Evolutionary conservation across 35 echinoderm and acorn worm species (phyloP).

Genomic region (Anneissia japonica): DNA sequence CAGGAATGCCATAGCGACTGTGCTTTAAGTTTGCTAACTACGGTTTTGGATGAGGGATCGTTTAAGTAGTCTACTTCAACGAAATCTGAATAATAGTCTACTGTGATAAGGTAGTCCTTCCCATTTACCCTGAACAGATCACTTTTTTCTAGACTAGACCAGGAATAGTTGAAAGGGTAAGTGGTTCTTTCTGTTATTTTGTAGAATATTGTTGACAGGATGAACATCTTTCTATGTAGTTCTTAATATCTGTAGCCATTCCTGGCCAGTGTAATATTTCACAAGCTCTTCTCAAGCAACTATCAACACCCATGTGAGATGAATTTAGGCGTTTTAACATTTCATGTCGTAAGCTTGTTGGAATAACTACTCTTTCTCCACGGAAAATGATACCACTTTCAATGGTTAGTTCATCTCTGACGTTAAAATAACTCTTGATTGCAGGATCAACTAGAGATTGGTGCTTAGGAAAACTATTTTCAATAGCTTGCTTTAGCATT

Average conservation of each 20-base stretch:
- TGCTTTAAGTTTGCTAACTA: too few species aligned
- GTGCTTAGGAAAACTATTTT: slow-evolving; percentile 37
- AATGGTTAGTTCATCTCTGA: slow-evolving; percentile 39
- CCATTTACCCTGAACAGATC: too few species aligned
- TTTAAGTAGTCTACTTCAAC: too few species aligned
- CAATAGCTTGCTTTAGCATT: slow-evolving; percentile 29
- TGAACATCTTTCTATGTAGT: too few species aligned
- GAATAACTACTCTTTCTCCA: slow-evolving; percentile 55
- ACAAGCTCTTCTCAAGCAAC: slow-evolving; percentile 3
- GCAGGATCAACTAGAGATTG: slow-evolving; percentile 2
- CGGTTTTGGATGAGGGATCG: too few species aligned
- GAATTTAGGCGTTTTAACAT: slow-evolving; percentile 4
- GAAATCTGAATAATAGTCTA: too few species aligned
- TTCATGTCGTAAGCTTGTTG: not conserved
- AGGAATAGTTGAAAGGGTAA: too few species aligned
- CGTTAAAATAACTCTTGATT: slow-evolving; percentile 40
- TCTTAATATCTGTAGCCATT: slow-evolving; percentile 18
- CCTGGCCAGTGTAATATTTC: slow-evolving; percentile 34
- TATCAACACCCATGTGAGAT: slow-evolving; percentile 16
- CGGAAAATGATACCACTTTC: slow-evolving; percentile 49
- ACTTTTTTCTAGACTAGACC: too few species aligned
- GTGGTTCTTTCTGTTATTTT: too few species aligned
- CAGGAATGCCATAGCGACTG: too few species aligned
- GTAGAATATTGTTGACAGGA: too few species aligned
- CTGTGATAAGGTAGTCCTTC: too few species aligned